phyloP scores from a whole-genome alignment of 2,797 vertebrate species.

The Lycodopsis pacificus region DNA sequence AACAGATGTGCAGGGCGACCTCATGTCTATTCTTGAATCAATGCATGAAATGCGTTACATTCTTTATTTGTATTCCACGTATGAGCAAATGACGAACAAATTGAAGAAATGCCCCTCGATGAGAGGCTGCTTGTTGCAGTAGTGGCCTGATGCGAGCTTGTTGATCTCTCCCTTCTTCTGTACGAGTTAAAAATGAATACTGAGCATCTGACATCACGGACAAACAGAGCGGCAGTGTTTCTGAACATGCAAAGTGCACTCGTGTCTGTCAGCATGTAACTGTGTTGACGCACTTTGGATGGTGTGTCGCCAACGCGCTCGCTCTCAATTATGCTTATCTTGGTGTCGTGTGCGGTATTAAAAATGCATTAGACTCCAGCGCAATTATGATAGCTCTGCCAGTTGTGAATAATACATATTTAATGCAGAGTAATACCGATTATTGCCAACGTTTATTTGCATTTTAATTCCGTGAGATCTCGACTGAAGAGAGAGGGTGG shows the following conservation, averaged over 20 bases:
- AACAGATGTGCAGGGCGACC: constrained; percentile 35
- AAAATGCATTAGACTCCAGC: constrained; percentile 76
- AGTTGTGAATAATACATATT: constrained; percentile 79
- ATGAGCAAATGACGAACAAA: neutral
- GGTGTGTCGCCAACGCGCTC: constrained; percentile 41
- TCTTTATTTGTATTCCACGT: constrained; percentile 3
- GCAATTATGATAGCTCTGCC: constrained; percentile 69
- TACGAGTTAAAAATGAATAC: constrained; percentile 13
- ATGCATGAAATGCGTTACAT: constrained; percentile 13
- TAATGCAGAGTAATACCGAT: constrained; percentile 67
- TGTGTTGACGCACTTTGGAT: constrained; percentile 53
- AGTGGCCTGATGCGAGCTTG: neutral
- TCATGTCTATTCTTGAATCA: constrained; percentile 36
- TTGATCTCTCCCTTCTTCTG: neutral
- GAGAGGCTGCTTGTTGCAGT: neutral
- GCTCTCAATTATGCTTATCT: constrained; percentile 72
- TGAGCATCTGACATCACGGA: constrained; percentile 17
- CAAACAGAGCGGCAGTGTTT: constrained; percentile 33
- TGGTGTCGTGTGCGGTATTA: constrained; percentile 68
- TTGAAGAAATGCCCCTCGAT: neutral
- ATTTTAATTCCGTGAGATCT: constrained; percentile 57
- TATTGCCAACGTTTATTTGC: constrained; percentile 75
- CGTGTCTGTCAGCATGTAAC: constrained; percentile 39
- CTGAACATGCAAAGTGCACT: constrained; percentile 45
- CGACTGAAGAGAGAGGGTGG: constrained; percentile 22